Conservation (phyloP, 2,888 invertebrate genomes). For the Muscina levida region DNA sequence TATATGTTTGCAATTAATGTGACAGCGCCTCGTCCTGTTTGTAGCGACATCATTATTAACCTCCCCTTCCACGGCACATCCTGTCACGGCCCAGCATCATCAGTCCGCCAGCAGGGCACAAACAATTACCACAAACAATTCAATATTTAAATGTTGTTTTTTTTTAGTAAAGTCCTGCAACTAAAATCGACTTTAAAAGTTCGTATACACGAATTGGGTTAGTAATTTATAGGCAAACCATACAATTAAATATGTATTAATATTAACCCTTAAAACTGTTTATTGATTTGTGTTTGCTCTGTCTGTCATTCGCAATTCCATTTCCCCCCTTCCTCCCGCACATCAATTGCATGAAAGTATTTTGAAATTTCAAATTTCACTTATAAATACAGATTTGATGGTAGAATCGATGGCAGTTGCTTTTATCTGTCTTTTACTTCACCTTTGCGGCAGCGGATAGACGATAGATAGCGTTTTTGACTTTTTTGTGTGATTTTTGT, state of each 20-base stretch:
- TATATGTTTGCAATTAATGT: conserved; percentile 62
- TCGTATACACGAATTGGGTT: conserved; percentile 64
- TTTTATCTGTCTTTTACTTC: no score
- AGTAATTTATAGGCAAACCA: conserved; percentile 61
- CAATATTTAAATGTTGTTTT: conserved; percentile 37
- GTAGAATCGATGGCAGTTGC: no score
- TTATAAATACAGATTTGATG: no score
- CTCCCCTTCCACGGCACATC: not conserved
- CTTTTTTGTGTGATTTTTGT: no score
- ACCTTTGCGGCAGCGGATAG: no score
- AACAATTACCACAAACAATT: conserved; percentile 31
- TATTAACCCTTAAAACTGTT: not conserved
- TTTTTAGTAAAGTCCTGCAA: conserved; percentile 31
- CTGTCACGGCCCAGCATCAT: not conserved
- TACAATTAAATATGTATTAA: not conserved
- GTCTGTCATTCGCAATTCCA: not conserved
- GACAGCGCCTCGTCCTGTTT: conserved; percentile 40
- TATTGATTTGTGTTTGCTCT: not conserved
- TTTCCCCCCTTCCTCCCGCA: no score
- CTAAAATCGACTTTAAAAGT: conserved; percentile 43
- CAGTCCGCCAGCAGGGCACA: no score
- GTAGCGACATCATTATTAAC: conserved; percentile 54
- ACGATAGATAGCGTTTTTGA: no score
- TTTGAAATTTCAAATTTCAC: no score
- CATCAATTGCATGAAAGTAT: no score